phyloP scores from a whole-genome alignment of 64 coral and sea anemone species.

The Montipora sp. region DNA sequence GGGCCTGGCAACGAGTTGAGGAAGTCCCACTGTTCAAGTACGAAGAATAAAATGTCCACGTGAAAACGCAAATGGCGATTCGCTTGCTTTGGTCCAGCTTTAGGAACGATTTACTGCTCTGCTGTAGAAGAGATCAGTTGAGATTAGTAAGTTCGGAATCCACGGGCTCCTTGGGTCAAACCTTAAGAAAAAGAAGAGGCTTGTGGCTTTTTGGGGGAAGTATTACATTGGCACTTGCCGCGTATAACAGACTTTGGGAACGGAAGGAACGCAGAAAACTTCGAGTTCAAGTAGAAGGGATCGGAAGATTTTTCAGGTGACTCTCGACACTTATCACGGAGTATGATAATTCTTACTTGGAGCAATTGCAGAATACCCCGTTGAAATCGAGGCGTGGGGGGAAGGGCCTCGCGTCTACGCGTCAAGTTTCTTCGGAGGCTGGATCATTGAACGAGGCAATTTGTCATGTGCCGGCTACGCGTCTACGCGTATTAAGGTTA shows the following conservation, averaged over 20 bases:
- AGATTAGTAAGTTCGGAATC: background rate
- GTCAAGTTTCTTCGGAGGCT: too few relatives aligned
- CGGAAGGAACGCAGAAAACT: conserved; percentile 74
- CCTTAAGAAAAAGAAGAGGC: background rate
- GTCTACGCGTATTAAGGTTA: too few relatives aligned
- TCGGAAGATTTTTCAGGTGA: conserved; percentile 98
- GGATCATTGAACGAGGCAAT: too few relatives aligned
- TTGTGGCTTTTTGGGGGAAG: conserved; percentile 27
- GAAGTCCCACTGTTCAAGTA: background rate
- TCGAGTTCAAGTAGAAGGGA: conserved; percentile 73
- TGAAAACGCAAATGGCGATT: conserved; percentile 1
- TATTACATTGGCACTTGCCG: background rate
- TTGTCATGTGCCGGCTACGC: too few relatives aligned
- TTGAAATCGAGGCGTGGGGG: too few relatives aligned
- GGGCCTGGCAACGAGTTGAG: background rate
- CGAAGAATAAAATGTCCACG: background rate
- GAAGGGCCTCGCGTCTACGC: too few relatives aligned
- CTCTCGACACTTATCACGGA: background rate
- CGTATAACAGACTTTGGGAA: conserved; percentile 62
- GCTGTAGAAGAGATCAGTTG: background rate
- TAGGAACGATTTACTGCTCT: background rate
- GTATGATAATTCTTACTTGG: background rate
- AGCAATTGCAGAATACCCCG: too few relatives aligned
- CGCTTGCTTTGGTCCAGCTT: background rate
- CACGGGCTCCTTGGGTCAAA: background rate